Percentiles rank a stretch among this genome's conserved stretches.
phyloP scores from a whole-genome alignment of 2,797 vertebrate species.

The Salmo trutta region DNA sequence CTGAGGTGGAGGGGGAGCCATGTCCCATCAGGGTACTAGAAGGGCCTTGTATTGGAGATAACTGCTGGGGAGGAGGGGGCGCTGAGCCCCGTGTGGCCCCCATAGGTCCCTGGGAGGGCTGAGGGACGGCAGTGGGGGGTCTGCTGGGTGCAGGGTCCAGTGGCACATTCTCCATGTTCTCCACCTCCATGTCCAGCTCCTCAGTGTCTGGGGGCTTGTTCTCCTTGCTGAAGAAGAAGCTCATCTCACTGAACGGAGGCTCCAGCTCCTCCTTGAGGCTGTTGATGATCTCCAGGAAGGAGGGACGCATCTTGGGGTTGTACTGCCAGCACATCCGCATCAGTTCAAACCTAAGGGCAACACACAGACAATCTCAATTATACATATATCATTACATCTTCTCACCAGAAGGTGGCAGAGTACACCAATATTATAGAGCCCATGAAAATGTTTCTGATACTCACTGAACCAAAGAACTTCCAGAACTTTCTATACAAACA shows the following conservation, averaged over 20 bases:
- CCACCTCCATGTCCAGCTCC: conserved; percentile 93
- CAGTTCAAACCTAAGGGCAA: conserved; percentile 85
- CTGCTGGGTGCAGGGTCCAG: conserved; percentile 88
- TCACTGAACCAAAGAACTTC: conserved; percentile 12
- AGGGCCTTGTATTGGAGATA: conserved; percentile 69
- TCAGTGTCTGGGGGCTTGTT: conserved; percentile 95
- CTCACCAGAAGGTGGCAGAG: conserved; percentile 75
- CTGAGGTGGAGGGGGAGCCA: conserved; percentile 56
- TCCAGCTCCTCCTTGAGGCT: conserved; percentile 96
- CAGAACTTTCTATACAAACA: conserved; percentile 25
- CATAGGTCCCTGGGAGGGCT: conserved; percentile 37
- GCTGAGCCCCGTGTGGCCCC: conserved; percentile 42
- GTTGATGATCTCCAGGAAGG: conserved; percentile 95
- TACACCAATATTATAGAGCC: conserved; percentile 27
- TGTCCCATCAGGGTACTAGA: conserved; percentile 65
- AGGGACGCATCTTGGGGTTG: conserved; percentile 95
- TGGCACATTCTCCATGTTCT: conserved; percentile 97
- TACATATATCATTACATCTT: conserved; percentile 12
- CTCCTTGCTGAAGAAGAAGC: conserved; percentile 99
- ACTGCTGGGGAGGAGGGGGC: conserved; percentile 82
- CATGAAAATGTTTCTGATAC: not conserved
- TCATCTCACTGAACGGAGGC: conserved; percentile 89
- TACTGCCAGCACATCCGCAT: conserved; percentile 99
- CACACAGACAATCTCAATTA: not conserved
- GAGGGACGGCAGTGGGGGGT: conserved; percentile 56